Base-by-base conservation (phyloP, 2,888 invertebrate genomes). In the Ophraella communa region DNA sequence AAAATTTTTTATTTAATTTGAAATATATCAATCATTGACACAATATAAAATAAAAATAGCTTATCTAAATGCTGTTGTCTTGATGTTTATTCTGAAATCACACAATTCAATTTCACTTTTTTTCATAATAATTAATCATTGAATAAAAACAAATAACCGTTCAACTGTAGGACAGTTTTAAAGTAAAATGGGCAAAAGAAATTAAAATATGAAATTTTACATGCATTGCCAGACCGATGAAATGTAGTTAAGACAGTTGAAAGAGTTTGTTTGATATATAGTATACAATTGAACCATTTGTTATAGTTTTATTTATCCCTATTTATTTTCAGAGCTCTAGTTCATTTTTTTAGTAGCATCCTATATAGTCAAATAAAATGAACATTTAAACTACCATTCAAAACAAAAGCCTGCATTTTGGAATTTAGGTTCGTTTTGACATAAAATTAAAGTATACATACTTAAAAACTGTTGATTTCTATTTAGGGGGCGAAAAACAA, bases 111-210 rank as follows among this genome's bases (percentile, higher is more conserved):
- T 73, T 74, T 73, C 73, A 74, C 72, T 74, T 76, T 77, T 75
- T 77, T 75, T 76, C 74, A 73, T 72, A 73, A 74, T 74, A 69
- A 57, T 65, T 65, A 58, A 42, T 60, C 60, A 60, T 51, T 64
- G 39, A 60, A 71, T 69, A 71, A 73, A 72, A 73, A 23, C 2
- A 74, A 75, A 76, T 74, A 76, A 76, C 76, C 74, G 74, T 78
- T 79, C 79, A 79, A 79, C 79, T 78, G 80, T 79, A 77, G 74
- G 72, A 71, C 70, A 72, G 72, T 73, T 74, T 71, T 67, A 68
- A 30, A 60, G 66, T 60, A 64, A 59, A 68, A 73, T 71, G 72
- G 73, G 72, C 72, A 72, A 70, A 66, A 72, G 67, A 68, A 73
- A 71, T 68, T 71, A 69, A 69, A 68, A 66, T 66, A 70, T 69